Evolutionary conservation across 2,113 vertebrate genomes (phyloP), one percentile per base, ranked within the genome.

Genomic region (Colaptes auratus): DNA sequence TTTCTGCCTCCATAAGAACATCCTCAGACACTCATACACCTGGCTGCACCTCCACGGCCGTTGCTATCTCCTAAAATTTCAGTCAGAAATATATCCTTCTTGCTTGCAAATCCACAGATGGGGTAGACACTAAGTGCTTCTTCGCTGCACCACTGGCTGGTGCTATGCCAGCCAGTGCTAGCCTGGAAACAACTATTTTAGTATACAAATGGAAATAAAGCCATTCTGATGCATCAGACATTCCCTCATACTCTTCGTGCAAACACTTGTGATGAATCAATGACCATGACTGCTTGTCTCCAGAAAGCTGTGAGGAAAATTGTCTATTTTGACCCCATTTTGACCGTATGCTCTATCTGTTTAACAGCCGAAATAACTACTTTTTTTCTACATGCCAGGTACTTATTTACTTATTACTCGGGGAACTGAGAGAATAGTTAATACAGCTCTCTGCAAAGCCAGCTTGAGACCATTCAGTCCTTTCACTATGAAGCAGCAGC

Each of bases 231-330:
- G 24, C 42, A 53, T 11, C 35, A 71, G 65, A 42, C 28, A n/a
- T 67, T 56, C 20, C 36, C 13, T 82, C 27, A 8, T 8, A 35
- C 19, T 13, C 25, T 63, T 44, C 1, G 1, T 58, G 44, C 30
- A 85, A 89, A 56, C 10, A 30, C 20, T 59, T 31, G 33, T 76
- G 48, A 72, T 27, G 31, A 69, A 55, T 27, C 48, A 39, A 48
- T 0, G 0, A 7, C 10, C 48, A 12, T 3, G 64, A 18, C 10
- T 30, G 31, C n/a, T 7, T 1, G 1, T 16, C 46, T 83, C 11
- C 66, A 66, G 56, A 73, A 70, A 23, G 31, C 0, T 59, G 46
- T 10, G 28, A 88, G 69, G 46, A 71, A 87, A 81, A 33, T 3
- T 0, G 0, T 16, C 9, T 20, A 10, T 86, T 89, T 69, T 84